Evolutionary conservation across 2,113 vertebrate genomes (phyloP).

Genomic region (Dipodomys stephensi): DNA sequence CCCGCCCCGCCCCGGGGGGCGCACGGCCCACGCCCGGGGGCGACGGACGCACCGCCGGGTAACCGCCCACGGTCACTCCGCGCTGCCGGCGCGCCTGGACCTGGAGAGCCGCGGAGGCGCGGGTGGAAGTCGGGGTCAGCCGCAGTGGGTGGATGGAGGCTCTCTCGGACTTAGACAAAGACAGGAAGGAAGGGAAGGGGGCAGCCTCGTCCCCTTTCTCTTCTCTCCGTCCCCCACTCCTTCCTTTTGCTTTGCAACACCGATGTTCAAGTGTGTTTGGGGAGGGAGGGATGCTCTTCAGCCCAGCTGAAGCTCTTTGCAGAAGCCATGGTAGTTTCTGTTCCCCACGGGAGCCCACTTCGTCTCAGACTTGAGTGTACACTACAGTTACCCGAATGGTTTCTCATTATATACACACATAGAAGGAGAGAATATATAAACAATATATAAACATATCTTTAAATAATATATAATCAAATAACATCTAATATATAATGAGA

Average conservation of each 20-base stretch:
- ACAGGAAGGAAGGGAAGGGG: not conserved
- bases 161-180: slow-evolving; percentile 30
- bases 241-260: not conserved
- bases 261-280: not conserved
- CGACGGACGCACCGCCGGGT: not conserved
- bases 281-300: not conserved
- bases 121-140: not conserved
- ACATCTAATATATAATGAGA: too few relatives aligned
- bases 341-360: not conserved
- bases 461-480: too few relatives aligned
- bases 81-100: not conserved
- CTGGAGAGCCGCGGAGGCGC: not conserved
- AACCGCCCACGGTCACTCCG: not conserved
- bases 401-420: not conserved
- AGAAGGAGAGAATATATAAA: not conserved
- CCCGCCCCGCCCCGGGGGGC: not conserved
- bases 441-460: too few relatives aligned
- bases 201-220: slow-evolving; percentile 30
- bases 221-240: not conserved
- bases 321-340: not conserved
- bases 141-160: not conserved
- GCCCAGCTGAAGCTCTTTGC: not conserved
- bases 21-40: slow-evolving; percentile 35
- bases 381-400: not conserved
- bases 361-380: not conserved